Percentiles rank a stretch among this genome's conserved stretches.
Conservation (phyloP, 23 tunicate genomes). For the Oikopleura dioica region DNA sequence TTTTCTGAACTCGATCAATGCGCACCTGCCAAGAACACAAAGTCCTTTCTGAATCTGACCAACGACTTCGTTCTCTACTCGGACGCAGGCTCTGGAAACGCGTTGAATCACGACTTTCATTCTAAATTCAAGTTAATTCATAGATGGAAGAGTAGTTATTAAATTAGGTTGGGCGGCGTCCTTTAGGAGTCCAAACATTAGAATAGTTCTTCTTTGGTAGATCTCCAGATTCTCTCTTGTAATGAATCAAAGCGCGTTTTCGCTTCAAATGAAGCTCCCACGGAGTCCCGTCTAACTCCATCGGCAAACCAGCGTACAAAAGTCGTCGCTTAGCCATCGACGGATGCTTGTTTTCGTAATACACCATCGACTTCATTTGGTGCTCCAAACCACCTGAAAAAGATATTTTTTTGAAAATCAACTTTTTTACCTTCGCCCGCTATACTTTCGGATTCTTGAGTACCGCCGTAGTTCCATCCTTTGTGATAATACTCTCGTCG, state of each 20-base stretch:
- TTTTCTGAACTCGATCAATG: not conserved
- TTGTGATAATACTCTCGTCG: not conserved
- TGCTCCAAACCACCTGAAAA: not conserved
- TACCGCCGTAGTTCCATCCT: not conserved
- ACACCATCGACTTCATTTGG: not conserved
- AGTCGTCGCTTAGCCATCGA: not conserved
- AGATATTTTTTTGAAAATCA: too few relatives aligned
- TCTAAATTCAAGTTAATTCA: too few relatives aligned
- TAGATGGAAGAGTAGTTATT: too few relatives aligned
- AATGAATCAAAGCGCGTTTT: not conserved
- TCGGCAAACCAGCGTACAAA: not conserved
- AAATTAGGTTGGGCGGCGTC: not conserved
- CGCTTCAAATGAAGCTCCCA: not conserved
- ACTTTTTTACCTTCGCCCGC: too few relatives aligned
- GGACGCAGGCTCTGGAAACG: not conserved
- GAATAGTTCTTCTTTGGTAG: not conserved
- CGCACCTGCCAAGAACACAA: not conserved
- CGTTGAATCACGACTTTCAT: not conserved
- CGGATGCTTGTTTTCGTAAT: not conserved
- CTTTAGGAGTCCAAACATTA: not conserved
- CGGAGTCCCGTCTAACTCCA: not conserved
- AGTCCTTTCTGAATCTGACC: not conserved
- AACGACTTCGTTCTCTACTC: not conserved
- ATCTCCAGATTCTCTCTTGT: not conserved
- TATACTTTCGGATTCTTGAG: not conserved